Conservation (phyloP, 2,797 vertebrate genomes). For the Sebastiscus tertius region DNA sequence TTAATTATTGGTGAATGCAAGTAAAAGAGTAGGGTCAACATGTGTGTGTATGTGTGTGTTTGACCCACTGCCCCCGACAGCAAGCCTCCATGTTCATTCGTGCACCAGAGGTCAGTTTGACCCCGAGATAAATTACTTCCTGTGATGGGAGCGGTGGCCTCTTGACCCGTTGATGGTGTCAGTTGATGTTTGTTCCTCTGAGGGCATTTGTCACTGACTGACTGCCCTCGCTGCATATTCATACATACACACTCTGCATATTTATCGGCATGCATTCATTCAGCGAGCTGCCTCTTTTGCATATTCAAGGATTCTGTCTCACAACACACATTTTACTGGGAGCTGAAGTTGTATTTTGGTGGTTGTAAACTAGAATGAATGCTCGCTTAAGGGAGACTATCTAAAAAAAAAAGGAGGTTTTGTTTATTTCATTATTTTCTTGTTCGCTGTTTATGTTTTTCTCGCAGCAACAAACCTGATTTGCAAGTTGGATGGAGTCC, state of each 20-base stretch:
- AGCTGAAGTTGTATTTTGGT: not conserved
- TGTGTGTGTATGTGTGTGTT: not conserved
- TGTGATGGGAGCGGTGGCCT: constrained; percentile 35
- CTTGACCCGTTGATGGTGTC: constrained; percentile 42
- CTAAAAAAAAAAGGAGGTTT: not conserved
- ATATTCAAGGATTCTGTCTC: not conserved
- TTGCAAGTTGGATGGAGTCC: constrained; percentile 31
- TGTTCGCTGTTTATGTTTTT: not conserved
- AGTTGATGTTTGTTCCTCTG: constrained; percentile 21
- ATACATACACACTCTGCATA: not conserved
- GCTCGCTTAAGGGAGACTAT: not conserved
- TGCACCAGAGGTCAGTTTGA: constrained; percentile 45
- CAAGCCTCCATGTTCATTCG: constrained; percentile 12
- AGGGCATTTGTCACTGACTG: constrained; percentile 19
- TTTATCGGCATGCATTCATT: constrained; percentile 5
- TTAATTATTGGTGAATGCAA: constrained; percentile 68
- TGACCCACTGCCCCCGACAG: constrained; percentile 34
- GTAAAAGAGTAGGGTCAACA: constrained; percentile 33
- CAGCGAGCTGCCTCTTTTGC: not conserved
- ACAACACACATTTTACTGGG: not conserved
- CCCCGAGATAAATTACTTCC: constrained; percentile 64
- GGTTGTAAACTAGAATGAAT: not conserved
- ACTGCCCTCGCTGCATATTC: not conserved
- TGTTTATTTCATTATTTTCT: not conserved
- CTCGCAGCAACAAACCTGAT: not conserved